Conservation (phyloP, 1,140 invertebrate species). For the Frieseomelitta varia region DNA sequence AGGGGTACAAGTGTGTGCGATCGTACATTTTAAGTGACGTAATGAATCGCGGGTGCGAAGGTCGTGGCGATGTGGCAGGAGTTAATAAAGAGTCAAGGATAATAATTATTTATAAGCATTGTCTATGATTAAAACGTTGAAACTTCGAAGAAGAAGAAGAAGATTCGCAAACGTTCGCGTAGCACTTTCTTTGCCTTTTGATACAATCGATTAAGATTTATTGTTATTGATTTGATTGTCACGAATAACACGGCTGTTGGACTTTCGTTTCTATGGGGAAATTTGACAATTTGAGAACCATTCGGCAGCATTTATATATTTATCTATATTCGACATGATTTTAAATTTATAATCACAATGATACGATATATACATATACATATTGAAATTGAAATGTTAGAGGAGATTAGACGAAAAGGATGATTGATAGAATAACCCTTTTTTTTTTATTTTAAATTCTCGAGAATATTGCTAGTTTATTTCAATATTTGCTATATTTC, state of each 20-base stretch:
- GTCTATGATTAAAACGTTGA: background rate
- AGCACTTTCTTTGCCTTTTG: background rate
- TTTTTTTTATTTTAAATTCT: no score
- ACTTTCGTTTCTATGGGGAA: background rate
- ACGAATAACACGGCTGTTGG: background rate
- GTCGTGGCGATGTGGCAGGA: conserved; percentile 58
- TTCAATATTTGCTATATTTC: no score
- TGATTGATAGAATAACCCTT: no score
- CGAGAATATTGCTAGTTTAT: no score
- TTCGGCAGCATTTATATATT: no score
- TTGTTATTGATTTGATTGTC: fast-evolving
- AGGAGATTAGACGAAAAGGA: no score
- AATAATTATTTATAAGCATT: conserved; percentile 58
- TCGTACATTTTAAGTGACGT: conserved; percentile 60
- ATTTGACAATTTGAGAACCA: no score
- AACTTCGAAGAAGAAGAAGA: background rate
- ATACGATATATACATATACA: no score
- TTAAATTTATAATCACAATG: no score
- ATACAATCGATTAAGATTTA: background rate
- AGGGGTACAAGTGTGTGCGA: background rate
- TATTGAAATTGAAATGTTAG: no score
- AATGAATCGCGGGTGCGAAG: conserved; percentile 54
- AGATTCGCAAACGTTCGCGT: background rate
- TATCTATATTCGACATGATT: no score
- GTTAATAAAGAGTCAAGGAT: conserved; percentile 67